Evolutionary conservation across 2,888 invertebrate genomes (phyloP), one percentile per base, ranked within the genome.

Genomic region (Cylindroiulus punctatus): DNA sequence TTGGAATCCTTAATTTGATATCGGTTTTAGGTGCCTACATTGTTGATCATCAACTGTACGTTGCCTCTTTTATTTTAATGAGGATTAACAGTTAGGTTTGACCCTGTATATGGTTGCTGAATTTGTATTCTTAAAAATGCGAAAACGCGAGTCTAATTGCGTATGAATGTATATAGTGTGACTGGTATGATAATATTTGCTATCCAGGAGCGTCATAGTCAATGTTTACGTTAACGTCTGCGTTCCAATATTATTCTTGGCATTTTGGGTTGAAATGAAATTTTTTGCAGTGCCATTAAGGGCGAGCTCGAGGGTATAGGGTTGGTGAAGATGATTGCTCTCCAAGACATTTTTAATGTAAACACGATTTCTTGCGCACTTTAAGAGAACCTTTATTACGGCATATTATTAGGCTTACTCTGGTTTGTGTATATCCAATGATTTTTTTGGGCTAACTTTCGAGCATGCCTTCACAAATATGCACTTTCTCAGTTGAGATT

Each of bases 201-300:
- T 26, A 65, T 26, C 65, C 65, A 26, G 65, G n/a, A 65, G 65
- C 65, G 65, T 65, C 65, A 65, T 65, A 26, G 65, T 65, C 65
- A 65, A 65, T 65, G 65, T 65, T 65, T 65, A 10, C 65, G 26
- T 65, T 65, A 65, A 65, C 65, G 65, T 65, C 65, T 65, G 65
- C 65, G 65, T 65, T 65, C 65, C 65, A 65, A 65, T 65, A 65
- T 65, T 65, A 65, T 65, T 65, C 65, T 65, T 65, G 65, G 65
- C 65, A 65, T 65, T 65, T 65, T 65, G 26, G 65, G 65, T 65
- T 65, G 65, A 65, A 65, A 65, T 65, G 65, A 65, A 26, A 65
- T 65, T 65, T 65, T 65, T 65, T 65, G 65, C 65, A 65, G 26
- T 65, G 65, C 65, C 65, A 65, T 65, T 65, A 65, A 26, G 65